Conservation (phyloP, 2,113 vertebrate species). For the Coptodon rendalli region DNA sequence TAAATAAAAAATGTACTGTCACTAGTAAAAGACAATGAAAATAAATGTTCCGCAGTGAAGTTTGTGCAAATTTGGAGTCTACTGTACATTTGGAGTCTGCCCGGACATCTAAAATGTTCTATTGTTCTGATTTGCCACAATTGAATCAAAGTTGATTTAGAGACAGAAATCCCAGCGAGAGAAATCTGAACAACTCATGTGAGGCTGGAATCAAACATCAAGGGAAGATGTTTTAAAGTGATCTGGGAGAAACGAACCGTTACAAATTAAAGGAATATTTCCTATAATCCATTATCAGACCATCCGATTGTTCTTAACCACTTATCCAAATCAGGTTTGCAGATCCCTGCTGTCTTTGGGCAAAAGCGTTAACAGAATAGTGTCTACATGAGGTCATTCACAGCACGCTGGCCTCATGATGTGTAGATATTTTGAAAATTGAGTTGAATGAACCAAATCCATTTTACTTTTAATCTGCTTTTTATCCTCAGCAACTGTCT, state of each 20-base stretch:
- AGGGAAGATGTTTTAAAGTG: neutral
- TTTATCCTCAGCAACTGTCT: neutral
- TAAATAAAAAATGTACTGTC: neutral
- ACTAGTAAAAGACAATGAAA: neutral
- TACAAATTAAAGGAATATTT: neutral
- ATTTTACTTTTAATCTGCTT: neutral
- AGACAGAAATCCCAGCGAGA: neutral
- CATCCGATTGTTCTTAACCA: neutral
- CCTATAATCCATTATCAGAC: neutral
- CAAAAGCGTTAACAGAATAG: fast-evolving
- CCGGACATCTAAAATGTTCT: neutral
- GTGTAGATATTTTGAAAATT: neutral
- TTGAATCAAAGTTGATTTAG: neutral
- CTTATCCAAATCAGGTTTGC: neutral
- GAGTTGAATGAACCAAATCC: neutral
- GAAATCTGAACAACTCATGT: neutral
- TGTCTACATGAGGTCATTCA: neutral
- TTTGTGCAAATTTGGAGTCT: neutral
- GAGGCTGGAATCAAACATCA: neutral
- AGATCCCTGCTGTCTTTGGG: neutral
- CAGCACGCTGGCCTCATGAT: fast-evolving
- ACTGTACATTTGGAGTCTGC: neutral
- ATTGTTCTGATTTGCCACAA: fast-evolving
- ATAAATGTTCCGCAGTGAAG: neutral
- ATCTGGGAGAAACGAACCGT: fast-evolving